Percentiles rank a stretch among this genome's conserved stretches.
phyloP scores from a whole-genome alignment of 2,113 vertebrate species.

The Pedetes capensis region DNA sequence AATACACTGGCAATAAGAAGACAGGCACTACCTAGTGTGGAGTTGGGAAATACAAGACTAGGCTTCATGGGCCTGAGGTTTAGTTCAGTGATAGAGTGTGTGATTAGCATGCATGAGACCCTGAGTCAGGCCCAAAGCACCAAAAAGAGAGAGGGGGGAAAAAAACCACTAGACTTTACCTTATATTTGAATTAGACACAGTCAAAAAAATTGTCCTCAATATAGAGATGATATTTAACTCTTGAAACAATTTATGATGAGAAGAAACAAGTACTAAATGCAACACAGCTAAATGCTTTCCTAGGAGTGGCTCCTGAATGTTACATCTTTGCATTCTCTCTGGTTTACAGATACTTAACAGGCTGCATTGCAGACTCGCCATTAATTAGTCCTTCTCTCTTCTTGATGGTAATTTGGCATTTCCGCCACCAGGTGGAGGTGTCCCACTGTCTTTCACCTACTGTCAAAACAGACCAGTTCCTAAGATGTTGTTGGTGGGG shows the following conservation, averaged over 20 bases:
- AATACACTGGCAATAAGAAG: background rate
- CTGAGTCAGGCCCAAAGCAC: background rate
- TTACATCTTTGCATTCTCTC: background rate
- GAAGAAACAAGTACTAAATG: background rate
- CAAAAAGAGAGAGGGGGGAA: background rate
- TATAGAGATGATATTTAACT: background rate
- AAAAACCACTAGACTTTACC: background rate
- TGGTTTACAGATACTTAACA: background rate
- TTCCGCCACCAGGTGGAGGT: slow-evolving; percentile 64
- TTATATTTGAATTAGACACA: background rate
- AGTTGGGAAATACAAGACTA: too few relatives aligned
- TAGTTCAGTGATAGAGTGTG: too few relatives aligned
- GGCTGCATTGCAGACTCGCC: background rate
- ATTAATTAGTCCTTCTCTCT: background rate
- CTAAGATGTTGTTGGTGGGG: background rate
- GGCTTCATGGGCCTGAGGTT: too few relatives aligned
- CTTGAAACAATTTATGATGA: background rate
- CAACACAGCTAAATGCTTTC: background rate
- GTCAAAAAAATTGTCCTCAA: background rate
- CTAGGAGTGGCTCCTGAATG: background rate
- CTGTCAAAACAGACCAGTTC: too few relatives aligned
- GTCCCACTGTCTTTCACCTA: slow-evolving; percentile 34
- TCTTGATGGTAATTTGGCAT: background rate
- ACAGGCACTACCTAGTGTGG: background rate
- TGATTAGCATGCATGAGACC: background rate